phyloP scores from a whole-genome alignment of 2,888 invertebrate species.

The Pelosia muscerda region DNA sequence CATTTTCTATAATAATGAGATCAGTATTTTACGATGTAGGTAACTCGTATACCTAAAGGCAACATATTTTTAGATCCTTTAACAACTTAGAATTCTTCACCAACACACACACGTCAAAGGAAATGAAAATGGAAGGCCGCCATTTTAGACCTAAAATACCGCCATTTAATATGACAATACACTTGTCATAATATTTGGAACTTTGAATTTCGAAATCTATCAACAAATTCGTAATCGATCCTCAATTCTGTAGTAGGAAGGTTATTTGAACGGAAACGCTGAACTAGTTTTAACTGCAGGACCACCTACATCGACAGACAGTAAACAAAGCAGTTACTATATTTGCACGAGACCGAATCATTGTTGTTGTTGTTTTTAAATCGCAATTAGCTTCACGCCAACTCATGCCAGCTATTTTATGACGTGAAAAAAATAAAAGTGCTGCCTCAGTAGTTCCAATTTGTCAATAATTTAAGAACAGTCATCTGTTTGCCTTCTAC shows the following conservation, averaged over 20 bases:
- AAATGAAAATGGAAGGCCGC: no score
- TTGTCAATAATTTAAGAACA: neutral
- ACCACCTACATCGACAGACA: slow-evolving; percentile 7
- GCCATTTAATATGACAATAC: no score
- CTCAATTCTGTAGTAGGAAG: neutral
- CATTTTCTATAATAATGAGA: neutral
- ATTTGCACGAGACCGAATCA: slow-evolving; percentile 9
- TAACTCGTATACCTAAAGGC: no score
- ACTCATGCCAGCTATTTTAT: slow-evolving; percentile 12
- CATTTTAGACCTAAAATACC: no score
- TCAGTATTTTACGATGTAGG: no score
- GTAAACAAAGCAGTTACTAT: slow-evolving; percentile 10
- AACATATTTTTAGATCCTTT: no score
- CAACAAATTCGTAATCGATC: neutral
- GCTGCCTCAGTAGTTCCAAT: neutral
- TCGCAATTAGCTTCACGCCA: slow-evolving; percentile 17
- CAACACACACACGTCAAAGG: no score
- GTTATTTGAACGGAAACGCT: neutral
- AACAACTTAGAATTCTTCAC: no score
- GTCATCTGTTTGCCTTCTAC: neutral
- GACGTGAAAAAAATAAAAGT: neutral
- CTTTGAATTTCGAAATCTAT: neutral
- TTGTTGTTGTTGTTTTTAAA: slow-evolving; percentile 13
- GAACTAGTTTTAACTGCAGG: neutral
- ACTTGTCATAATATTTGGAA: no score